Conservation (phyloP, 2,888 invertebrate genomes). For the Melieria omissa region DNA sequence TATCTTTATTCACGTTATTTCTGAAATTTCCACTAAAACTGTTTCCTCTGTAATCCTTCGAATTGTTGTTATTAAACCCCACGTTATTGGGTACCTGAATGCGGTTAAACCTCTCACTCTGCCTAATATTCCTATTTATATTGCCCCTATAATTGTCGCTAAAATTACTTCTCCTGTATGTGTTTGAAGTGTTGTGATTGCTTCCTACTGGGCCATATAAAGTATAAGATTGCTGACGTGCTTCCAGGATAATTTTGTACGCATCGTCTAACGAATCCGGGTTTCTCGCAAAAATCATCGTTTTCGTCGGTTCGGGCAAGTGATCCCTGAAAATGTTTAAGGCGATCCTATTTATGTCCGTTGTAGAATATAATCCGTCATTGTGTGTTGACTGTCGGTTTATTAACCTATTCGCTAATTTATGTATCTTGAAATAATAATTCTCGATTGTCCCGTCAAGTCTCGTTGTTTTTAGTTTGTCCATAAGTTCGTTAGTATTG, state of each 20-base stretch:
- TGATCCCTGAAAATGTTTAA: conserved; percentile 18
- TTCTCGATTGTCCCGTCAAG: conserved; percentile 28
- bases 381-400: conserved; percentile 21
- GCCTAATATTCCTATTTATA: too few relatives aligned
- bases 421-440: conserved; percentile 27
- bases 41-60: not conserved
- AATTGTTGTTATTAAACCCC: too few relatives aligned
- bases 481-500: conserved; percentile 19
- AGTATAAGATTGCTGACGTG: conserved; percentile 17
- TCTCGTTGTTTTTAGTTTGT: conserved; percentile 15
- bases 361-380: conserved; percentile 1
- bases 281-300: conserved; percentile 28
- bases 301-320: conserved; percentile 23
- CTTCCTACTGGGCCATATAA: conserved; percentile 6
- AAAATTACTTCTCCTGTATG: not conserved
- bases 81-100: too few relatives aligned
- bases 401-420: conserved; percentile 15
- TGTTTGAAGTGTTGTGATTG: not conserved
- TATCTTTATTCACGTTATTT: conserved; percentile 10
- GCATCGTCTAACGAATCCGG: conserved; percentile 19
- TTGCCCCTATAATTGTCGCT: too few relatives aligned
- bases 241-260: conserved; percentile 22
- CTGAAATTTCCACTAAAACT: conserved; percentile 1
- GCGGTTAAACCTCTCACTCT: too few relatives aligned
- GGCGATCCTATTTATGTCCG: conserved; percentile 28